Evolutionary conservation across 1,140 invertebrate genomes (phyloP).

Genomic region (Drosophila serrata): DNA sequence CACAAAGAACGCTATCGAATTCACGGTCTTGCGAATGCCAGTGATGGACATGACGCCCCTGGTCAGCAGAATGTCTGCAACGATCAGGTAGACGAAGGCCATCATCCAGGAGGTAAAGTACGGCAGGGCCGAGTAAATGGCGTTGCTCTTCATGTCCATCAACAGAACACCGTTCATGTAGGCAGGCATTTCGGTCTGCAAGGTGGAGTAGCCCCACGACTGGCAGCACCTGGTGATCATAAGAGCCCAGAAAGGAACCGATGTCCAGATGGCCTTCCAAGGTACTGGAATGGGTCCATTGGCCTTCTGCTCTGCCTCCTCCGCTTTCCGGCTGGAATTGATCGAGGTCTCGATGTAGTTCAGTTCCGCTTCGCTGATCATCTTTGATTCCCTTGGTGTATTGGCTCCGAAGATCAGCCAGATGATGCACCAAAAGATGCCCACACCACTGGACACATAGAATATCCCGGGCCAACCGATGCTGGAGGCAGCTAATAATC

Average conservation of each 20-base stretch:
- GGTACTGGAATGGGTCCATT: slow-evolving; percentile 86
- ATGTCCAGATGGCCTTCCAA: slow-evolving; percentile 91
- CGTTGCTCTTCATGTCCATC: slow-evolving; percentile 92
- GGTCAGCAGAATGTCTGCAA: slow-evolving; percentile 88
- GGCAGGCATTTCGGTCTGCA: slow-evolving; percentile 95
- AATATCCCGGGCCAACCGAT: slow-evolving; percentile 93
- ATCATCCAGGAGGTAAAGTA: slow-evolving; percentile 91
- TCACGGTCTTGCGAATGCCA: slow-evolving; percentile 88
- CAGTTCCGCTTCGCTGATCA: slow-evolving; percentile 88
- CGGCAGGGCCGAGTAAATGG: slow-evolving; percentile 91
- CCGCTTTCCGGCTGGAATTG: slow-evolving; percentile 38
- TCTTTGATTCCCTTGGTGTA: slow-evolving; percentile 87
- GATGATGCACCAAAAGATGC: slow-evolving; percentile 87
- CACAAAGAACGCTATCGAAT: slow-evolving; percentile 87
- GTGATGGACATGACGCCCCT: slow-evolving; percentile 86
- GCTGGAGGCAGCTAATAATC: slow-evolving; percentile 88
- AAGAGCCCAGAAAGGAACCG: slow-evolving; percentile 93
- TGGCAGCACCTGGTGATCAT: slow-evolving; percentile 93
- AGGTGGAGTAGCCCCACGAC: slow-evolving; percentile 97
- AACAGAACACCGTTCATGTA: slow-evolving; percentile 94
- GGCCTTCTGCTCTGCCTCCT: slow-evolving; percentile 23
- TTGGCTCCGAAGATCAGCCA: slow-evolving; percentile 89
- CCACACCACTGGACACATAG: slow-evolving; percentile 90
- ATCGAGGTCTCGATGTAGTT: slow-evolving; percentile 87
- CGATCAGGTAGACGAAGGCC: slow-evolving; percentile 88